phyloP scores from a whole-genome alignment of 1,140 invertebrate genomes.

The Schmidtea mediterranea region DNA sequence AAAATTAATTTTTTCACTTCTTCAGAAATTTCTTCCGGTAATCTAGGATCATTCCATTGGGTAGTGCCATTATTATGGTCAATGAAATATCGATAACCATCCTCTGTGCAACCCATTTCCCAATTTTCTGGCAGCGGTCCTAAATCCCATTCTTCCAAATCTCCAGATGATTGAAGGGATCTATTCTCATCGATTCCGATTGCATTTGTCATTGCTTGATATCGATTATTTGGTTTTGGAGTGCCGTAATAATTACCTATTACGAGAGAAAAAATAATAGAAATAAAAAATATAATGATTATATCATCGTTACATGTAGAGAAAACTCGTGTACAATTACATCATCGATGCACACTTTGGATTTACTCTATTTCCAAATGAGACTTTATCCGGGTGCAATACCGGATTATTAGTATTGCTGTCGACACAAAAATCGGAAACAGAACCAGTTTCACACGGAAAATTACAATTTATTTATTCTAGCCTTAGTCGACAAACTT shows the following conservation, averaged over 20 bases:
- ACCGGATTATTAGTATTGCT: too few species aligned
- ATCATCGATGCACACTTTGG: too few species aligned
- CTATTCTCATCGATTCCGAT: slow-evolving; percentile 5
- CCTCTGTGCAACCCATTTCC: slow-evolving; percentile 83
- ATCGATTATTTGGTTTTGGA: slow-evolving; percentile 18
- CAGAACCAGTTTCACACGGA: too few species aligned
- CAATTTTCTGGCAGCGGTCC: slow-evolving; percentile 74
- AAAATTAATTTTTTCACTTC: neutral
- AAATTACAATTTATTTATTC: too few species aligned
- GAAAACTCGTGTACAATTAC: too few species aligned
- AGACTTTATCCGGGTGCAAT: too few species aligned
- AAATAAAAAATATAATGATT: neutral
- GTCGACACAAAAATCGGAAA: too few species aligned
- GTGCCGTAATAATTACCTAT: slow-evolving; percentile 30
- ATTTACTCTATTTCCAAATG: too few species aligned
- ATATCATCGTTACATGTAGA: too few species aligned
- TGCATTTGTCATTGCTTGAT: slow-evolving; percentile 10
- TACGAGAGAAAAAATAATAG: slow-evolving; percentile 3
- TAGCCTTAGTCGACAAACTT: too few species aligned
- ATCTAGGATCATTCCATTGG: slow-evolving; percentile 68
- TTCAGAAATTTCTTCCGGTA: slow-evolving; percentile 45
- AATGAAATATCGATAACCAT: slow-evolving; percentile 84
- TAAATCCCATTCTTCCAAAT: slow-evolving; percentile 28
- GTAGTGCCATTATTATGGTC: slow-evolving; percentile 77
- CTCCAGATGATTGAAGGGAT: neutral